Evolutionary conservation across 2,888 invertebrate genomes (phyloP).

Genomic region (Elaeidobius kamerunicus): DNA sequence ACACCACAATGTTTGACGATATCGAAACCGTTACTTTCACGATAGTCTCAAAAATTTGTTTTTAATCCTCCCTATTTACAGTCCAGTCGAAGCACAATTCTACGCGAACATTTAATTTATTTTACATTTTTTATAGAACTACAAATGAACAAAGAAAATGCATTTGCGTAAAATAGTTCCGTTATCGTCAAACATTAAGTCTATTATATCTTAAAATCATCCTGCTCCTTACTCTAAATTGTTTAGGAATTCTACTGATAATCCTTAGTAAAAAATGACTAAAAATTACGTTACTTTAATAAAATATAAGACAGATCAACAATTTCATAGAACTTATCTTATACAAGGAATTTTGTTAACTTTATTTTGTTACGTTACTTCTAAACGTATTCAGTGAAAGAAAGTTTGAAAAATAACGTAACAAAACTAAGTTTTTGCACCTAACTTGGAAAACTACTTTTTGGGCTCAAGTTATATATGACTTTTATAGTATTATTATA

Average conservation of each 20-base stretch:
- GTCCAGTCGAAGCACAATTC: too few relatives aligned
- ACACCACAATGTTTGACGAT: too few relatives aligned
- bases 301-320: conserved; percentile 18
- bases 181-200: too few relatives aligned
- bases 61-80: background rate
- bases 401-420: background rate
- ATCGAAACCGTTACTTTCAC: too few relatives aligned
- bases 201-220: too few relatives aligned
- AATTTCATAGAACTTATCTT: conserved; percentile 5
- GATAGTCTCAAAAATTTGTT: too few relatives aligned
- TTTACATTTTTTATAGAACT: too few relatives aligned
- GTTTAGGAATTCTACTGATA: background rate
- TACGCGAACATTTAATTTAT: too few relatives aligned
- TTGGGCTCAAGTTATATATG: background rate
- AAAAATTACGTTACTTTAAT: conserved; percentile 20
- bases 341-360: background rate
- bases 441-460: background rate
- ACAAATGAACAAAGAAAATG: too few relatives aligned
- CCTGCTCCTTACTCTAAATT: background rate
- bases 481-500: background rate
- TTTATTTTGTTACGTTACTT: background rate
- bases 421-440: background rate
- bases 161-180: too few relatives aligned
- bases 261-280: conserved; percentile 18
- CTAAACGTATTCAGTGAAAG: background rate